These are phyloP conservation scores for Heliconius congener DNA, from an alignment of 1,140 invertebrate species.

Conservation along the genomic window DNA sequence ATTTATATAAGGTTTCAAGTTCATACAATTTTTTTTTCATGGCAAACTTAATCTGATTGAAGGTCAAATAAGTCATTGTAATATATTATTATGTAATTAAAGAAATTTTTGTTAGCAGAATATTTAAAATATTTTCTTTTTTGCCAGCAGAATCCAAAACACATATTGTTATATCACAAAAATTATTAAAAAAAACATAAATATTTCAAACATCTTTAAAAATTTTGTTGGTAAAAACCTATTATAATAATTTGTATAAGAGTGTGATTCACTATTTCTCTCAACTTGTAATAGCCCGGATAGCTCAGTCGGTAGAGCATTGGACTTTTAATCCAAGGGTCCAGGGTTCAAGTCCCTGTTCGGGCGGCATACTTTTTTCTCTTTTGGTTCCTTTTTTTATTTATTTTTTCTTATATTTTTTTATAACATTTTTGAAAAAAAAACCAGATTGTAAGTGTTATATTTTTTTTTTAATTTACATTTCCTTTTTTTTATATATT, in stretches of 20 bases:
- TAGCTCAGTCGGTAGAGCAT: constrained; percentile 14
- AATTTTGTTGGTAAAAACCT: neutral
- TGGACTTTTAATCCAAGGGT: constrained; percentile 15
- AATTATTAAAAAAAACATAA: too few relatives aligned
- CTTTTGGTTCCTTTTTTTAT: neutral
- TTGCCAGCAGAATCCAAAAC: too few relatives aligned
- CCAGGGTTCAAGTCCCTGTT: constrained; percentile 14
- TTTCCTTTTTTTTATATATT: too few relatives aligned
- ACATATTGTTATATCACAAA: too few relatives aligned
- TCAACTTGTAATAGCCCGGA: neutral
- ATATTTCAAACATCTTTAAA: too few relatives aligned
- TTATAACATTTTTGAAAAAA: neutral
- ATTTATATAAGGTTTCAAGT: too few relatives aligned
- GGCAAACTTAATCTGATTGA: neutral
- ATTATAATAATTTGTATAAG: neutral
- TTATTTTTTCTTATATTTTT: neutral
- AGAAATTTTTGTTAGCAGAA: neutral
- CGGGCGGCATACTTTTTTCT: neutral
- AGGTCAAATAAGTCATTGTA: constrained; percentile 5
- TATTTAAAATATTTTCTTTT: neutral
- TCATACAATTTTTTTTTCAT: neutral
- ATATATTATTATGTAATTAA: neutral
- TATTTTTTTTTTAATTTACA: too few relatives aligned
- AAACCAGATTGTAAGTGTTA: neutral
- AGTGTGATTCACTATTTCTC: neutral